Evolutionary conservation across 2,888 invertebrate species (phyloP).

Genomic region (Boloria selene): DNA sequence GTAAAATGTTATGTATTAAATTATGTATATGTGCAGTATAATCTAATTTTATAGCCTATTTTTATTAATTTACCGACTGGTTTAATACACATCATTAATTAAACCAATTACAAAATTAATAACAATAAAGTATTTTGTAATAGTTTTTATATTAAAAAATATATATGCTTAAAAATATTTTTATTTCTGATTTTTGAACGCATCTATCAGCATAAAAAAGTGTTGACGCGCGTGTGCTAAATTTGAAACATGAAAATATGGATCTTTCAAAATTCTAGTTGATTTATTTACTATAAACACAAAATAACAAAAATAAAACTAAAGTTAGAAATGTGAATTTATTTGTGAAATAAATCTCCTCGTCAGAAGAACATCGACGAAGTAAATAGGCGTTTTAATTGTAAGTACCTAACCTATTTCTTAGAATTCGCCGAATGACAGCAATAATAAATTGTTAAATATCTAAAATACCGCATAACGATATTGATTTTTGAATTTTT

Average conservation of each 20-base stretch:
- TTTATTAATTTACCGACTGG: no score
- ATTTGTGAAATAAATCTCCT: slow-evolving; percentile 50
- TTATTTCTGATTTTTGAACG: slow-evolving; percentile 43
- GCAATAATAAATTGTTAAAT: slow-evolving; percentile 46
- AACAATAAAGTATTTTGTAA: no score
- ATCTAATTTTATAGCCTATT: no score
- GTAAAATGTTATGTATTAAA: no score
- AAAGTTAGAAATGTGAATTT: slow-evolving; percentile 72
- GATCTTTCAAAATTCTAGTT: slow-evolving; percentile 66
- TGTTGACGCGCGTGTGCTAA: slow-evolving; percentile 56
- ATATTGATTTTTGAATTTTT: slow-evolving; percentile 67
- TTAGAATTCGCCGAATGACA: slow-evolving; percentile 41
- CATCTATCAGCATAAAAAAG: slow-evolving; percentile 38
- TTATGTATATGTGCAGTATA: no score
- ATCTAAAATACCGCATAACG: slow-evolving; percentile 62
- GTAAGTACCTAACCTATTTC: slow-evolving; percentile 64
- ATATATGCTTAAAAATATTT: neutral
- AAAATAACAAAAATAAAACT: slow-evolving; percentile 48
- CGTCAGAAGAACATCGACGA: slow-evolving; percentile 55
- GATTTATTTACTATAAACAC: slow-evolving; percentile 49
- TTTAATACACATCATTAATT: no score
- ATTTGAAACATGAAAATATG: slow-evolving; percentile 69
- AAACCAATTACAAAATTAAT: no score
- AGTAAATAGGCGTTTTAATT: slow-evolving; percentile 45
- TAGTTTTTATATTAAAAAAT: neutral